Conservation (phyloP, 2,888 invertebrate genomes). For the Hypercompe scribonia region DNA sequence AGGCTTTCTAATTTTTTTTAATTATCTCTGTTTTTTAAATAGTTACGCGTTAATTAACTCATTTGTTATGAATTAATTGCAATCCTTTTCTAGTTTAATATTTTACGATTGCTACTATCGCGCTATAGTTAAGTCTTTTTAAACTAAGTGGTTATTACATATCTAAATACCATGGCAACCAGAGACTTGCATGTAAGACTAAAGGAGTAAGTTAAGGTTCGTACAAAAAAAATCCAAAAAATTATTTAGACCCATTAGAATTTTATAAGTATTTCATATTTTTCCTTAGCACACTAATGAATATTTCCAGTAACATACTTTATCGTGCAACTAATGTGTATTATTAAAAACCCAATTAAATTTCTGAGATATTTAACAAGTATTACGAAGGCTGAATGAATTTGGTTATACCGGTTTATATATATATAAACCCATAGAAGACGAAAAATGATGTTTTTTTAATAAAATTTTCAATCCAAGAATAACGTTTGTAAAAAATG, state of each 20-base stretch:
- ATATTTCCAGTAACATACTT: no score
- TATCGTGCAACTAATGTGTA: no score
- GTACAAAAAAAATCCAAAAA: neutral
- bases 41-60: neutral
- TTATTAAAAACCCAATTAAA: neutral
- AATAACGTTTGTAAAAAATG: neutral
- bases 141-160: neutral
- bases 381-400: no score
- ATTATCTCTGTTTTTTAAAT: neutral
- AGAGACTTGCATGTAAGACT: neutral
- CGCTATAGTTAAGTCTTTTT: neutral
- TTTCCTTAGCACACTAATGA: no score
- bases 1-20: neutral
- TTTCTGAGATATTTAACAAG: neutral
- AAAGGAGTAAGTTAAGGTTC: neutral
- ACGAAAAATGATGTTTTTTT: neutral
- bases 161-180: neutral
- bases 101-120: neutral
- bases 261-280: no score
- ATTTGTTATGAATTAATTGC: neutral
- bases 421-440: no score
- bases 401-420: no score
- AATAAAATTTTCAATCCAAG: neutral
- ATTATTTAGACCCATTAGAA: neutral
- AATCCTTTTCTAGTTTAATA: neutral